These are phyloP conservation scores for Siphamia tubifer DNA, from an alignment of 2,113 vertebrate genomes.

Conservation along the genomic window DNA sequence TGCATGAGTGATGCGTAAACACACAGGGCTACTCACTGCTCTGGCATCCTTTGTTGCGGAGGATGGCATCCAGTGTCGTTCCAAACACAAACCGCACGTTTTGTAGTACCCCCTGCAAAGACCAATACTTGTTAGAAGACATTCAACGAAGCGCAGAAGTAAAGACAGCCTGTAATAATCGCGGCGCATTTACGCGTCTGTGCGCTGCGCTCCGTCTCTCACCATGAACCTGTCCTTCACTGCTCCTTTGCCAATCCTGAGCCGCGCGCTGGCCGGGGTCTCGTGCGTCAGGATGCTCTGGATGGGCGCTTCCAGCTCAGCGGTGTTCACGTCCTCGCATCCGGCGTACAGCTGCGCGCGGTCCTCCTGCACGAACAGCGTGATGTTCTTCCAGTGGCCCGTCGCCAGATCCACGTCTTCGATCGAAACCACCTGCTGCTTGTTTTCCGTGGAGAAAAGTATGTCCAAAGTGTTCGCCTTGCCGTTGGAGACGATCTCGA, in stretches of 20 bases:
- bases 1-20: conserved; percentile 7
- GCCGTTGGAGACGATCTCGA: conserved; percentile 94
- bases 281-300: conserved; percentile 90
- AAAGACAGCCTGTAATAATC: neutral
- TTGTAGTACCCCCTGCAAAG: conserved; percentile 92
- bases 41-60: conserved; percentile 97
- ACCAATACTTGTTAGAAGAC: conserved; percentile 2
- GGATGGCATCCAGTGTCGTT: conserved; percentile 91
- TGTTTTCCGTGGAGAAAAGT: conserved; percentile 87
- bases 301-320: conserved; percentile 92
- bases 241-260: conserved; percentile 93
- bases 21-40: conserved; percentile 82
- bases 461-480: conserved; percentile 95
- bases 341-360: conserved; percentile 91
- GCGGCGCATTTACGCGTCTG: conserved; percentile 12
- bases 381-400: conserved; percentile 95
- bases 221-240: conserved; percentile 97
- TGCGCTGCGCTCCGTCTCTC: conserved; percentile 39
- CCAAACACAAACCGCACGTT: conserved; percentile 97
- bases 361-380: conserved; percentile 95
- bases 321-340: conserved; percentile 92
- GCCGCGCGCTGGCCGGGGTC: conserved; percentile 80
- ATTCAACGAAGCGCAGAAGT: neutral
- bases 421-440: conserved; percentile 92
- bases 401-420: conserved; percentile 93